Evolutionary conservation across 1,140 invertebrate genomes (phyloP), one percentile per base, ranked within the genome.

Genomic region (Ostrea edulis): DNA sequence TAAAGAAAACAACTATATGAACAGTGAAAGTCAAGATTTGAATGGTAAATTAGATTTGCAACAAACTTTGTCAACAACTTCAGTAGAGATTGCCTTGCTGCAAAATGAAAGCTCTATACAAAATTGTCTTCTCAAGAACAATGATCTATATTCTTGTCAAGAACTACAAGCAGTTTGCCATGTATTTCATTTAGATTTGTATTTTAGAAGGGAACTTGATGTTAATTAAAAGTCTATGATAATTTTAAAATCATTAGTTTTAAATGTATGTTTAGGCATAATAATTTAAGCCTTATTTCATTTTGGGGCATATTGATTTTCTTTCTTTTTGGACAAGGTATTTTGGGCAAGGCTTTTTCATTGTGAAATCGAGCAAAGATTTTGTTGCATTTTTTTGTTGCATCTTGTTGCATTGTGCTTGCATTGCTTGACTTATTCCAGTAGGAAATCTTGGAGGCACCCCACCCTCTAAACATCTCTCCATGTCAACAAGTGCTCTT

Each of bases 401-500:
- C 82, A 82, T 82, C 54, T 85, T 89, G 88, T 92, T 71, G 91
- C 90, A 91, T 92, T 91, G 88, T 90, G 89, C 85, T 88, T 89
- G 86, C 87, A 86, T 89, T 92, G 92, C 85, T 90, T 89, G 89
- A 82, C 82, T 85, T 90, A 77, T 89, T 88, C 44, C 71, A 89
- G 82, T 87, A 92, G 90, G 90, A 29, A 55, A 82, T 25, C 82
- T 83, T 86, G 91, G 90, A 87, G 85, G 88, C 86, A 87, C 87
- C 85, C 92, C 93, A 86, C 90, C 92, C 84, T 91, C 90, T 86
- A 93, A 92, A 91, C 89, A 92, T 84, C 91, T 94, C 82, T 94
- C 93, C 44, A 88, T 91, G 86, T 94, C 93, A 77, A 94, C 92
- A 68, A 93, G 93, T 88, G 93, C 92, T 35, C 90, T 94, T 54